Evolutionary conservation across 2,113 vertebrate species (phyloP), one percentile per base, ranked within the genome.

Genomic region (Sander vitreus): DNA sequence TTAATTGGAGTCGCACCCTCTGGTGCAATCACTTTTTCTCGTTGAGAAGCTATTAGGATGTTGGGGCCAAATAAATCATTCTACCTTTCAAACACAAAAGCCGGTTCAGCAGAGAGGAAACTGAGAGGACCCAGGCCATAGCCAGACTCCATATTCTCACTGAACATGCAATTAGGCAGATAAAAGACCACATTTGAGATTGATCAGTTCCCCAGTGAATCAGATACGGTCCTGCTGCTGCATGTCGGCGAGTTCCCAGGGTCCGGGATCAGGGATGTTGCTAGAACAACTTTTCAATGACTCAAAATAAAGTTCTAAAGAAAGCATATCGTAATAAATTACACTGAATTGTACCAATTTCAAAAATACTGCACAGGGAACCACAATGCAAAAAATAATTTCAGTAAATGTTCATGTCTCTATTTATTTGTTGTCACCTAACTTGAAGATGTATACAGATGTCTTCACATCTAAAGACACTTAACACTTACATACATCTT

Each of bases 1-100:
- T 58, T 25, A 58, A 58, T 58, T 58, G 55, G 55, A 60, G 58
- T 33, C 30, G 10, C 27, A 60, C 58, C 58, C 58, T 60, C 16
- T 33, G 7, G 58, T 60, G 23, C 23, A 23, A 27, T 58, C 55
- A 15, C 55, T 15, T 58, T 58, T 27, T 27, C 23, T 27, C 23
- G 7, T 27, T 14, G 23, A 58, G 23, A 15, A 15, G 23, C 14
- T 58, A 27, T 27, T 27, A 58, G 55, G 55, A 58, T 27, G 14
- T 27, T 58, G 23, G 55, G 25, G 55, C 55, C 55, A 27, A 16
- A 58, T 27, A 16, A 5, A 58, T 27, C 25, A 58, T 27, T 58
- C 55, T 8, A 58, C 23, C 6, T 58, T 58, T 58, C 15, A 58
- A 27, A 25, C 23, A 58, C 23, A 2, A n/a, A 55, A 58, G 23